Percentiles rank a stretch among this genome's conserved stretches.
phyloP scores from a whole-genome alignment of 2,113 vertebrate species.

The Ranitomeya imitator region DNA sequence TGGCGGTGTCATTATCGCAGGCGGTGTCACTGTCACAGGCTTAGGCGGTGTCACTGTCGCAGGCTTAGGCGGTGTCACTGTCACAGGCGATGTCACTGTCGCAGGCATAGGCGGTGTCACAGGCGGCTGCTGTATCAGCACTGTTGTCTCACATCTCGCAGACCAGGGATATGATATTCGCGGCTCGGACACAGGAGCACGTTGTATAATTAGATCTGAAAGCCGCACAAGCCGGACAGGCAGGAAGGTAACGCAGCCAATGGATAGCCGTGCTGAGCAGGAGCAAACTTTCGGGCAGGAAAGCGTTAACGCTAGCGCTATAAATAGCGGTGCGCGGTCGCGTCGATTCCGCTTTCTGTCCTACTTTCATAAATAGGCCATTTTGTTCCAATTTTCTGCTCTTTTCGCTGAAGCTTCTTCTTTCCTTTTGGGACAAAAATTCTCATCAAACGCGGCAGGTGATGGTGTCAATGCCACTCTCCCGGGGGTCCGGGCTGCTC shows the following conservation, averaged over 20 bases:
- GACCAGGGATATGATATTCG: constrained; percentile 21
- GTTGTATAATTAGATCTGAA: constrained; percentile 46
- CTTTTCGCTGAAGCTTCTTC: constrained; percentile 36
- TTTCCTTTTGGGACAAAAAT: constrained; percentile 57
- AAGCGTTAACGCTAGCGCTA: constrained; percentile 46
- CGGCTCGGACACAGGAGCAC: constrained; percentile 20
- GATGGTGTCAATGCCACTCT: constrained; percentile 38
- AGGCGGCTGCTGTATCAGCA: not conserved
- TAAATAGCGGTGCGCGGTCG: constrained; percentile 49
- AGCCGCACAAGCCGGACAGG: not conserved
- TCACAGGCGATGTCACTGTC: too few species aligned
- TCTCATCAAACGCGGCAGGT: constrained; percentile 56
- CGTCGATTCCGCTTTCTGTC: constrained; percentile 55
- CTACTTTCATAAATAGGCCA: constrained; percentile 65
- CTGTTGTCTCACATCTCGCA: constrained; percentile 5
- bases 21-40: too few species aligned
- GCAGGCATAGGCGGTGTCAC: too few species aligned
- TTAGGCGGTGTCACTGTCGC: not conserved
- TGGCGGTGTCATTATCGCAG: not conserved
- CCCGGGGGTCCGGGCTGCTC: not conserved
- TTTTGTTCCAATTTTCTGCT: constrained; percentile 56
- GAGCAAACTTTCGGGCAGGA: not conserved
- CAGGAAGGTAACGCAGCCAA: not conserved
- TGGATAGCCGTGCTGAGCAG: constrained; percentile 19
- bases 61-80: too few species aligned